These are phyloP conservation scores for Dryobota labecula DNA, from an alignment of 2,888 invertebrate species.

Conservation along the genomic window DNA sequence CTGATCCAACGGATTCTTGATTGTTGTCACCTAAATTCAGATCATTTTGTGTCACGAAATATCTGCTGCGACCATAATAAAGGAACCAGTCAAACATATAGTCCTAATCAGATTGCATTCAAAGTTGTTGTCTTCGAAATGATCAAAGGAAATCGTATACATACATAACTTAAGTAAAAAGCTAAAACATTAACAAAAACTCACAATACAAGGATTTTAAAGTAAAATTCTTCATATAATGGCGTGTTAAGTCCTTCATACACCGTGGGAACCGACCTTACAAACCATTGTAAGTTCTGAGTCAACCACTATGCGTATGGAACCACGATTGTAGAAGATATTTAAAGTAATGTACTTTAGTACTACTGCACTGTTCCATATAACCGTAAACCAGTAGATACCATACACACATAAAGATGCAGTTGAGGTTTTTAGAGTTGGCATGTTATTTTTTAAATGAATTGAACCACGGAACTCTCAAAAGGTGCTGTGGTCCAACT, in stretches of 20 bases:
- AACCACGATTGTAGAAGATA: neutral
- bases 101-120: neutral
- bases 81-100: neutral
- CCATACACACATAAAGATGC: too few species aligned
- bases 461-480: too few species aligned
- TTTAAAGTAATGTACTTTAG: neutral
- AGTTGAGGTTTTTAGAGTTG: too few species aligned
- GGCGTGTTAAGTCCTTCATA: neutral
- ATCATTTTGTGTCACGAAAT: too few species aligned
- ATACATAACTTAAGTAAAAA: neutral
- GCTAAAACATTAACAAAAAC: conserved; percentile 12
- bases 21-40: too few species aligned
- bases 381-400: too few species aligned
- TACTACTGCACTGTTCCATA: too few species aligned
- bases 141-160: neutral
- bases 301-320: conserved; percentile 7
- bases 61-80: neutral
- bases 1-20: too few species aligned
- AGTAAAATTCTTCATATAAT: conserved; percentile 11
- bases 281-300: conserved; percentile 32
- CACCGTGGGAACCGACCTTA: conserved; percentile 37
- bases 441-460: too few species aligned
- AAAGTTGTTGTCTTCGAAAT: neutral
- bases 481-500: too few species aligned
- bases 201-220: conserved; percentile 43